Percentiles rank a stretch among this genome's conserved stretches.
These are phyloP conservation scores for Ctenoplectra terminalis DNA, from an alignment of 1,140 invertebrate genomes.

Conservation along the genomic window DNA sequence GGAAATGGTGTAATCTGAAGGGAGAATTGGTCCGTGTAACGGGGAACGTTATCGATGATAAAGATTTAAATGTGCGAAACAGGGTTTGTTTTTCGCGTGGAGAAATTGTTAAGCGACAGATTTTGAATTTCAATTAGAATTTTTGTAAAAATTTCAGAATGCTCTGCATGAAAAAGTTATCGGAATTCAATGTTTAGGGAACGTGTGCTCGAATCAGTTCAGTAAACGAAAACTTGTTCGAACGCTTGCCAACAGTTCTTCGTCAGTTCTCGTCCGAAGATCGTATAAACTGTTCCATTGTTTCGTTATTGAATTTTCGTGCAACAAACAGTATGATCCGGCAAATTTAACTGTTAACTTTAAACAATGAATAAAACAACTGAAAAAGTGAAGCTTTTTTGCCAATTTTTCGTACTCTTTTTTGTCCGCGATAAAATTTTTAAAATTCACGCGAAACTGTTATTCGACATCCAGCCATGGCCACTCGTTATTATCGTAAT, in stretches of 20 bases:
- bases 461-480: conserved; percentile 23
- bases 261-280: not conserved
- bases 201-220: not conserved
- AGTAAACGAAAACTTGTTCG: not conserved
- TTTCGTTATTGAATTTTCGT: conserved; percentile 24
- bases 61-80: no score
- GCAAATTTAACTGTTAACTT: conserved; percentile 3
- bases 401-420: not conserved
- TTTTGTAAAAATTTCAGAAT: no score
- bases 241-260: no score
- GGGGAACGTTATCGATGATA: no score
- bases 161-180: not conserved
- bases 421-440: not conserved
- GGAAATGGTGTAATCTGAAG: conserved; percentile 10
- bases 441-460: conserved; percentile 1
- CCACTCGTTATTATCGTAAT: not conserved
- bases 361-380: not conserved
- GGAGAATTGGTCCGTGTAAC: no score
- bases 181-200: not conserved
- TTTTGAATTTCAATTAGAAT: no score
- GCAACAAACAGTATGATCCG: not conserved
- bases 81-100: no score
- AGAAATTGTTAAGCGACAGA: no score
- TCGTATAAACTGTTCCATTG: not conserved
- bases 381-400: not conserved